Conservation (phyloP, 2,113 vertebrate species). For the Triplophysa dalaica region DNA sequence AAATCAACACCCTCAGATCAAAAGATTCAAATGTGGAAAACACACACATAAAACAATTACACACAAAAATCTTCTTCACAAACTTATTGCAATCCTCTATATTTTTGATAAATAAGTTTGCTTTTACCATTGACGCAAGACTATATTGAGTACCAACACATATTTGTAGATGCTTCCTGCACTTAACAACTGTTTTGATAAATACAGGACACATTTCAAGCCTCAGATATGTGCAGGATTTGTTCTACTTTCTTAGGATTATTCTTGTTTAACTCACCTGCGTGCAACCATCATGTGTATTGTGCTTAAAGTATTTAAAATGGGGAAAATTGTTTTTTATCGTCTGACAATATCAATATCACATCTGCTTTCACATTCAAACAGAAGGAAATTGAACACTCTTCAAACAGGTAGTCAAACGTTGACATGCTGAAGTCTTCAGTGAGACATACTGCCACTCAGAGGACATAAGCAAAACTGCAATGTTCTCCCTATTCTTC, state of each 20-base stretch:
- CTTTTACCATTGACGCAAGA: not conserved
- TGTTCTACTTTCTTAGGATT: too few species aligned
- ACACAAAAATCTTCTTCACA: not conserved
- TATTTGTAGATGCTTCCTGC: not conserved
- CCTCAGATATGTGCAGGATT: too few species aligned
- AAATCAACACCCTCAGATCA: constrained; percentile 49
- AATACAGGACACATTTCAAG: too few species aligned
- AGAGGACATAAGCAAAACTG: constrained; percentile 25
- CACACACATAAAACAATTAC: not conserved
- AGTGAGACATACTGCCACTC: constrained; percentile 40
- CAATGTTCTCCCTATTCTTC: not conserved
- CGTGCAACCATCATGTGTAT: too few species aligned
- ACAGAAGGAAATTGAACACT: not conserved
- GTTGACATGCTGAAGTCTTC: not conserved
- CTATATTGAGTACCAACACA: constrained; percentile 6
- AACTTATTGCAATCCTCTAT: not conserved
- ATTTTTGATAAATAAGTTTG: not conserved
- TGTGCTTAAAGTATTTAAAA: too few species aligned
- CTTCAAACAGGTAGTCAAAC: not conserved
- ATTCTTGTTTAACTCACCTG: too few species aligned
- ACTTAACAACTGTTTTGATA: not conserved
- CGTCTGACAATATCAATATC: not conserved
- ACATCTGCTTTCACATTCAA: not conserved
- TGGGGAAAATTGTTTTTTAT: too few species aligned
- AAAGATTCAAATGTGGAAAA: constrained; percentile 42